Percentiles rank a stretch among this genome's conserved stretches.
These are phyloP conservation scores for Trichoplax adhaerens DNA, from an alignment of 37 sponge, comb jelly and placozoan genomes.

Conservation along the genomic window DNA sequence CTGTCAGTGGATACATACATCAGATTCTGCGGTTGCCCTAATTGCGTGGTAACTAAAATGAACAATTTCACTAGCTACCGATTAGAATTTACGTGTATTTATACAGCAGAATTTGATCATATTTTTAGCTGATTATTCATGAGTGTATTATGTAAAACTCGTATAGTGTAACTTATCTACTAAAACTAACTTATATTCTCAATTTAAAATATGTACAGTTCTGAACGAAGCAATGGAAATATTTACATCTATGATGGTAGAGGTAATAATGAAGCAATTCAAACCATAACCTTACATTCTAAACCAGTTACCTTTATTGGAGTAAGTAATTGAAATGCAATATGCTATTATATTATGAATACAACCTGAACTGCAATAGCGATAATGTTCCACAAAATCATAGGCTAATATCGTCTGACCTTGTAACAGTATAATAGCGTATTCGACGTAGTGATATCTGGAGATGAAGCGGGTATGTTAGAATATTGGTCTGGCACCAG, in stretches of 20 bases:
- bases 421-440: constrained; percentile 6
- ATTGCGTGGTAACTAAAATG: constrained; percentile 42
- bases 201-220: constrained; percentile 7
- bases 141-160: background rate
- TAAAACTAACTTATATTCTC: no score
- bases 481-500: constrained; percentile 85
- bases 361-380: background rate
- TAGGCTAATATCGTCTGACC: background rate
- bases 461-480: constrained; percentile 66
- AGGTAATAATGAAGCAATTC: constrained; percentile 27
- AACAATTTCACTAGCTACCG: no score
- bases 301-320: constrained; percentile 37
- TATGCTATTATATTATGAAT: background rate
- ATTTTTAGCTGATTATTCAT: no score
- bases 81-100: no score
- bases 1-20: constrained; percentile 63
- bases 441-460: constrained; percentile 68
- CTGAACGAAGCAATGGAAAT: constrained; percentile 22
- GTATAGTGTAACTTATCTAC: constrained; percentile 5
- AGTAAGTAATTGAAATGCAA: constrained; percentile 12
- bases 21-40: constrained; percentile 39
- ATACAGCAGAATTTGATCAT: no score
- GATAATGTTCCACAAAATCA: background rate
- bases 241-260: constrained; percentile 65
- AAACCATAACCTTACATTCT: constrained; percentile 26